A percentile compares a stretch with the other conserved stretches of the same genome.
Conservation (phyloP, 2,888 invertebrate species). For the Hemistola chrysoprasaria region DNA sequence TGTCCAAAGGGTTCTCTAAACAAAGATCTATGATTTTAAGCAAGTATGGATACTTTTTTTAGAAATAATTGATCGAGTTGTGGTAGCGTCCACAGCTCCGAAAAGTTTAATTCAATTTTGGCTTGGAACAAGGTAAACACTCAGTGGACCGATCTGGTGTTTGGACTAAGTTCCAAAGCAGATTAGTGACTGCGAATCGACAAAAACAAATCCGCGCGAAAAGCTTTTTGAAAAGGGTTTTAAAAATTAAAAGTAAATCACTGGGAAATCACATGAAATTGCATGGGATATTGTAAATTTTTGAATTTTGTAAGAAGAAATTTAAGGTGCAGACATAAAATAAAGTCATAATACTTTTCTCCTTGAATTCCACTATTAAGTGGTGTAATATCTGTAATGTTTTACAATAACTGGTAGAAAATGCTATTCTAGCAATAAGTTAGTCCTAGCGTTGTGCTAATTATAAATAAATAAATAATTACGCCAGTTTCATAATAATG, state of each 20-base stretch:
- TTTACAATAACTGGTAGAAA: no score
- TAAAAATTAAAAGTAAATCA: conserved; percentile 22
- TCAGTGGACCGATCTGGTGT: conserved; percentile 45
- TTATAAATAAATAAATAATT: no score
- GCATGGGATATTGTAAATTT: no score
- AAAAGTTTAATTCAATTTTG: conserved; percentile 62
- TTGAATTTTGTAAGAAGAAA: no score
- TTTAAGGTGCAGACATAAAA: no score
- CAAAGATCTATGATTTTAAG: conserved; percentile 40
- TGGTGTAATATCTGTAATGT: no score
- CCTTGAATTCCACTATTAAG: no score
- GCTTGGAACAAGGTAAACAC: conserved; percentile 54
- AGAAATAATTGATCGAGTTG: conserved; percentile 55
- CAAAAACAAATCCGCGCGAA: conserved; percentile 30
- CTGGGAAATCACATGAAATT: not conserved
- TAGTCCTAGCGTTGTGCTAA: no score
- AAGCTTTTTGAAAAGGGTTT: conserved; percentile 28
- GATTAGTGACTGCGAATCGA: conserved; percentile 48
- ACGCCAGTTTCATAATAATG: no score
- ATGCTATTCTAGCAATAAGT: no score
- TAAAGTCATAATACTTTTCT: no score
- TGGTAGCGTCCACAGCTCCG: conserved; percentile 18
- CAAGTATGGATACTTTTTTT: conserved; percentile 30
- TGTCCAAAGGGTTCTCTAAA: conserved; percentile 69
- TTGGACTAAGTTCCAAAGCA: conserved; percentile 52